Evolutionary conservation across 2,888 invertebrate species (phyloP).

Genomic region (Reticulitermes lucifugus): DNA sequence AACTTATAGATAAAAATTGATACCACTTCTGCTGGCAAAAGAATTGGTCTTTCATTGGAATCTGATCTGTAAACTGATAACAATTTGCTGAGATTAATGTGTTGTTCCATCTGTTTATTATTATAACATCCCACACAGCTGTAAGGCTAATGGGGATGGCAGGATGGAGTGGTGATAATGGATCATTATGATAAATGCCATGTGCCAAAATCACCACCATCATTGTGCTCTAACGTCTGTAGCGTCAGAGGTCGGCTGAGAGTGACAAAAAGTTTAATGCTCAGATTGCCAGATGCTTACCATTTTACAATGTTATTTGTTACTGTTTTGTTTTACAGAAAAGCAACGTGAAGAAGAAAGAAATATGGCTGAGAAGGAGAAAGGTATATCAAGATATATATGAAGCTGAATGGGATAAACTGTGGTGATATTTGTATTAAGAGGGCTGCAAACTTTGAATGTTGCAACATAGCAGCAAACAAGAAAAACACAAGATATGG

Average conservation of each 20-base stretch:
- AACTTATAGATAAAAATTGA: no score
- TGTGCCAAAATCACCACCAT: not conserved
- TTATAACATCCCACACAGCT: not conserved
- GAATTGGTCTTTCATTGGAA: not conserved
- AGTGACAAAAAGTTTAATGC: not conserved
- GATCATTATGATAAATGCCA: no score
- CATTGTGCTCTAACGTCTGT: not conserved
- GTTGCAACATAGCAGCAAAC: no score
- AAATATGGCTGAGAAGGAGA: not conserved
- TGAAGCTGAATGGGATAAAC: no score
- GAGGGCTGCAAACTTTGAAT: no score
- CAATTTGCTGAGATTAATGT: not conserved
- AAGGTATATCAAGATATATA: not conserved
- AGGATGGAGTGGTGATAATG: no score
- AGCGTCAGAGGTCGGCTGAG: not conserved
- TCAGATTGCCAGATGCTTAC: not conserved
- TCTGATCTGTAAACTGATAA: not conserved
- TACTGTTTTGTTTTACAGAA: not conserved
- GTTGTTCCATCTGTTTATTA: not conserved
- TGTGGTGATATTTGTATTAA: no score
- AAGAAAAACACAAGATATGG: no score
- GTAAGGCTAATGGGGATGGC: not conserved
- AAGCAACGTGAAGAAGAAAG: conserved; percentile 2
- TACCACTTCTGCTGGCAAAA: no score
- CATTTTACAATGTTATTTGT: not conserved